Percentiles rank a stretch among this genome's conserved stretches.
These are phyloP conservation scores for Nematostella vectensis DNA, from an alignment of 92 coral and sea anemone genomes.

Conservation along the genomic window DNA sequence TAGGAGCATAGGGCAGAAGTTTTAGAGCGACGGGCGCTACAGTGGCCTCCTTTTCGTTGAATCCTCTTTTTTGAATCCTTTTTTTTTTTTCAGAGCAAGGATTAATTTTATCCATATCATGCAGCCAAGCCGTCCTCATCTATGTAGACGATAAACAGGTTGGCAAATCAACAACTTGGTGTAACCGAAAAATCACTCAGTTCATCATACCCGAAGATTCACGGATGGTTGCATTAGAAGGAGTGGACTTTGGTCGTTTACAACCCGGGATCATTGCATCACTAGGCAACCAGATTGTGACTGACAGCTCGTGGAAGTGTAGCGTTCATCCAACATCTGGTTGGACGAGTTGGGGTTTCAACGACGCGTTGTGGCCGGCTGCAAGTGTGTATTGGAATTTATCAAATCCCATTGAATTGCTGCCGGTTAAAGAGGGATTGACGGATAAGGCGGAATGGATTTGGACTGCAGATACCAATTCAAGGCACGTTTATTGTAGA, in stretches of 20 bases:
- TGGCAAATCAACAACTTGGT: neutral
- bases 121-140: conserved; percentile 11
- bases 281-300: conserved; percentile 17
- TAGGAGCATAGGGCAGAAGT: too few relatives aligned
- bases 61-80: too few relatives aligned
- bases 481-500: conserved; percentile 18
- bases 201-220: neutral
- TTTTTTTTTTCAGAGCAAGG: neutral
- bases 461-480: conserved; percentile 2
- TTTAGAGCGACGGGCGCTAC: too few relatives aligned
- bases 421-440: neutral
- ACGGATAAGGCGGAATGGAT: conserved; percentile 17
- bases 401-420: neutral
- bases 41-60: too few relatives aligned
- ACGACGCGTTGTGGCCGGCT: conserved; percentile 17
- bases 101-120: conserved; percentile 5
- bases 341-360: conserved; percentile 2
- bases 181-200: neutral
- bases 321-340: neutral
- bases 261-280: conserved; percentile 28
- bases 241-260: conserved; percentile 12
- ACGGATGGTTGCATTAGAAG: conserved; percentile 15
- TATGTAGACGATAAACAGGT: conserved; percentile 4
- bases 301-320: conserved; percentile 25
- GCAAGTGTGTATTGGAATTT: conserved; percentile 10